These are phyloP conservation scores for Loripinus fragilis DNA, from an alignment of 2,888 invertebrate genomes.

Conservation along the genomic window DNA sequence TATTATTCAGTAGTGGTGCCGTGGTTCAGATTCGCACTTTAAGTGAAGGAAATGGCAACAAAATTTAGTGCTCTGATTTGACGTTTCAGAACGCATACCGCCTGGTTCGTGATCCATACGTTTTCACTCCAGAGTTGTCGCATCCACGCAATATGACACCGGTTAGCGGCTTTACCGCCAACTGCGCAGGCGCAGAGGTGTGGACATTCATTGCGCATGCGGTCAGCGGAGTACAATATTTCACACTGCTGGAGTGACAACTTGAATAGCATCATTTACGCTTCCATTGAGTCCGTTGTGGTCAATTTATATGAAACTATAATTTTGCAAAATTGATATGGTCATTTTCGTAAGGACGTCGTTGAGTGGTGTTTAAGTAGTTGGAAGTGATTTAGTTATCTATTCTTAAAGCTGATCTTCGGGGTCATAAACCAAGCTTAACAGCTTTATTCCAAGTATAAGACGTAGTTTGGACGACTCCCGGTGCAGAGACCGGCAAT, in stretches of 20 bases:
- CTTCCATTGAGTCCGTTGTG: neutral
- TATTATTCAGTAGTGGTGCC: too few relatives aligned
- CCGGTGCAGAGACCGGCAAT: slow-evolving; percentile 7
- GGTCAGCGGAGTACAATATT: neutral
- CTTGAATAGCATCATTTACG: slow-evolving; percentile 6
- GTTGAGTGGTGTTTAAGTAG: slow-evolving; percentile 5
- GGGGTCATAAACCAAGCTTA: slow-evolving; percentile 16
- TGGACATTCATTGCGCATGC: slow-evolving; percentile 10
- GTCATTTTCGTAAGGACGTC: slow-evolving; percentile 9
- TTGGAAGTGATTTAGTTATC: neutral
- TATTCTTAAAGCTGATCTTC: neutral
- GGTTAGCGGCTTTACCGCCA: neutral
- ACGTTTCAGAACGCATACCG: neutral
- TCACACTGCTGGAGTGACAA: slow-evolving; percentile 7
- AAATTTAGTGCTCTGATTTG: too few relatives aligned
- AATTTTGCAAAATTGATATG: slow-evolving; percentile 21
- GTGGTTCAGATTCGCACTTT: too few relatives aligned
- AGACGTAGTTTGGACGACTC: neutral
- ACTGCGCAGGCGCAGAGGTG: slow-evolving; percentile 18
- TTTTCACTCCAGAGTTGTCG: neutral
- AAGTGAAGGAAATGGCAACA: too few relatives aligned
- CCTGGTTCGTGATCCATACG: slow-evolving; percentile 15
- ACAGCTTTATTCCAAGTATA: neutral
- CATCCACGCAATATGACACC: neutral
- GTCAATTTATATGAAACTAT: slow-evolving; percentile 16